Evolutionary conservation across 1,140 invertebrate genomes (phyloP).

Genomic region (Rhagoletis pomonella): DNA sequence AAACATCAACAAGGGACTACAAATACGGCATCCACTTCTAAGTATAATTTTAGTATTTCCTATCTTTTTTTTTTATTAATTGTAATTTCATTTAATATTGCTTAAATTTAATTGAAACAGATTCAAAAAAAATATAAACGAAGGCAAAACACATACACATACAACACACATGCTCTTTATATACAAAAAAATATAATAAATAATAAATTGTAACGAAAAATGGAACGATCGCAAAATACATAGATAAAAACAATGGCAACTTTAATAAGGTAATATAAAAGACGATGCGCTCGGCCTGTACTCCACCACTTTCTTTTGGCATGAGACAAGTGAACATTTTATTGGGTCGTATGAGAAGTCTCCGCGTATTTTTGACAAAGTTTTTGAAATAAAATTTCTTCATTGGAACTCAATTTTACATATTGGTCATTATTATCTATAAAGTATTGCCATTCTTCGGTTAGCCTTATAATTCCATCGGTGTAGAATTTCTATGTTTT

Average conservation of each 20-base stretch:
- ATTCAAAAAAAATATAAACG: conserved; percentile 32
- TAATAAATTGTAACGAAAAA: conserved; percentile 50
- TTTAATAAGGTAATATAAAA: conserved; percentile 33
- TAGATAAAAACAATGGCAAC: conserved; percentile 9
- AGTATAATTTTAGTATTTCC: conserved; percentile 54
- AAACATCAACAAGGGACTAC: conserved; percentile 62
- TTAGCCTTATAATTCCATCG: too few relatives aligned
- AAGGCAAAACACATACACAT: conserved; percentile 38
- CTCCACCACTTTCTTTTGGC: conserved; percentile 7
- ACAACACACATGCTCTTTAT: conserved; percentile 51
- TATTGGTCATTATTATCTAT: too few relatives aligned
- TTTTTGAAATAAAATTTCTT: too few relatives aligned
- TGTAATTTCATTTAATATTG: conserved; percentile 53
- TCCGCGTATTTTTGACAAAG: too few relatives aligned
- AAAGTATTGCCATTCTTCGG: too few relatives aligned
- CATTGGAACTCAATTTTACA: too few relatives aligned
- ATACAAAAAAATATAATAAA: conserved; percentile 40
- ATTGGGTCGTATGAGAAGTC: too few relatives aligned
- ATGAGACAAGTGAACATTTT: conserved; percentile 8
- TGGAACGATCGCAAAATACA: conserved; percentile 16
- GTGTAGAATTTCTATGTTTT: too few relatives aligned
- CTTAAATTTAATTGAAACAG: conserved; percentile 49
- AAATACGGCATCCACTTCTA: conserved; percentile 60
- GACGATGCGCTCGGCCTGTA: neutral
- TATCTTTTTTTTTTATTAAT: conserved; percentile 45